These are phyloP conservation scores for Drosophila antonietae DNA, from an alignment of 2,888 invertebrate genomes.

Conservation along the genomic window DNA sequence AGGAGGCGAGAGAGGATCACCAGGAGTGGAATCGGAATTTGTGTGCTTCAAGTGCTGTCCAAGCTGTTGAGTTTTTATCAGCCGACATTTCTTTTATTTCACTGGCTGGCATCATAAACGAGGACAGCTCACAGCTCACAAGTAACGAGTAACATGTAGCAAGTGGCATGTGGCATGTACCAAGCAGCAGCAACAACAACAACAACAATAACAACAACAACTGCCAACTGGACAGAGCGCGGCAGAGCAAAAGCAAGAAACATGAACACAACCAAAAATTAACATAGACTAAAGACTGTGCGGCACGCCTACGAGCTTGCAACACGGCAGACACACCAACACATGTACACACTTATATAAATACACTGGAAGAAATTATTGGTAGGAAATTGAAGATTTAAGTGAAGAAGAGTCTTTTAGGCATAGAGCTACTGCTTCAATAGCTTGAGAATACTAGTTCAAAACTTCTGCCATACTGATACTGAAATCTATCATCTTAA, in stretches of 20 bases:
- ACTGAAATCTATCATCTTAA: no score
- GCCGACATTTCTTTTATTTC: conserved; percentile 60
- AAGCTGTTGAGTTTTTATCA: conserved; percentile 69
- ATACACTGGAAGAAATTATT: conserved; percentile 9
- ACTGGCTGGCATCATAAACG: conserved; percentile 69
- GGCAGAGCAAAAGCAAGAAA: conserved; percentile 39
- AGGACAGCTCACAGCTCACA: conserved; percentile 31
- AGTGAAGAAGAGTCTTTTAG: no score
- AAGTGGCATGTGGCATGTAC: conserved; percentile 20
- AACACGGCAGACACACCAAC: conserved; percentile 30
- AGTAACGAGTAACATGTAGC: conserved; percentile 29
- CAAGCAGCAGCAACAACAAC: conserved; percentile 18
- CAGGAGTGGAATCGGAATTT: conserved; percentile 5
- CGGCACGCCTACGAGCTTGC: conserved; percentile 63
- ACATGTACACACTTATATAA: conserved; percentile 8
- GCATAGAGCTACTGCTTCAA: no score
- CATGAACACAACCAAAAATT: conserved; percentile 72
- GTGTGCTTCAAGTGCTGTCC: conserved; percentile 37
- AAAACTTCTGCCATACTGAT: no score
- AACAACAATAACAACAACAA: conserved; percentile 4
- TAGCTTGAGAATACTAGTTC: no score
- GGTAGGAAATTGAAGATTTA: background rate
- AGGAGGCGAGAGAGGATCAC: background rate
- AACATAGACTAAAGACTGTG: conserved; percentile 73
- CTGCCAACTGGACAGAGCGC: conserved; percentile 4